Base-by-base conservation (phyloP, 1,140 invertebrate genomes). In the Papilio aristodemus region DNA sequence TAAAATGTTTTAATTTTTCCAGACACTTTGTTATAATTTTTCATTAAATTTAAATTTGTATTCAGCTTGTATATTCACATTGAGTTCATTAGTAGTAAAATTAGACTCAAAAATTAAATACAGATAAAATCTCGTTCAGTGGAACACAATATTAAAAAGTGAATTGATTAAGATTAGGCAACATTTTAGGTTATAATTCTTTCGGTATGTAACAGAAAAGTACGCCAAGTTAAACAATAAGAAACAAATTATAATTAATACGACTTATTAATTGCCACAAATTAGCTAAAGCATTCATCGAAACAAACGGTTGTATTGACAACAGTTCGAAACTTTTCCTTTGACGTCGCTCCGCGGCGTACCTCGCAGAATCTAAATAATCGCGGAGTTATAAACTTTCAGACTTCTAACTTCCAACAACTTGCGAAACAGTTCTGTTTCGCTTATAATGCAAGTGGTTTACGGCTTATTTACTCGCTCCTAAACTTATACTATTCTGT, bases 241-340 rank as follows among this genome's bases (percentile, higher is more conserved):
- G 57, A 59, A 32, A 59, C 32, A 62, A 54, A 54, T 54, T 36
- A 50, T 37, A 60, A 38, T 43, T 62, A 41, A 17, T 58, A 17
- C n/a, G 41, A 27, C 37, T 63, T 58, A 62, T 32, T 60, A 39
- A 66, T 63, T 72, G 27, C 43, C 19, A 13, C 36, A 68, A 74
- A 72, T 72, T 38, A 58, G 46, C 58, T 8, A 32, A 64, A 76
- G 54, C 71, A 72, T 74, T 81, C 58, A 80, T 71, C 67, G 71
- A 46, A 70, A 80, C 76, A 81, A 80, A 77, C 71, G 75, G 59
- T 76, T 74, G 67, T 81, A 79, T 83, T 72, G 67, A 73, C 62
- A 79, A 77, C 74, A 75, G 73, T 76, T 83, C 76, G 73, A 81
- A 87, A 87, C 75, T 86, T 87, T 85, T 74, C 75, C 80, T 86